Conservation (phyloP, 2,888 invertebrate genomes). For the Ophonus ardosiacus region DNA sequence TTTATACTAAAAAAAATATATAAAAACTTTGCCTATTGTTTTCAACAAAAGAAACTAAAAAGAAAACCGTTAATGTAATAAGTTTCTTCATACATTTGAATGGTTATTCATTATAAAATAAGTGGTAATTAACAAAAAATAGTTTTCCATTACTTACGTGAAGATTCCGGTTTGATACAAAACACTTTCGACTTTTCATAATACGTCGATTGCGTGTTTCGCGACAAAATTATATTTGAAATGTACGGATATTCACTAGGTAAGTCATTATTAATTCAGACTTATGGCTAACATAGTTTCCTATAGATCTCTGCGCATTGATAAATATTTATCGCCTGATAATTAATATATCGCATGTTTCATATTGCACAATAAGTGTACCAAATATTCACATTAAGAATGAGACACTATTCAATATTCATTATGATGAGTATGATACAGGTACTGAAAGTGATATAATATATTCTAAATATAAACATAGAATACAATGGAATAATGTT, state of each 20-base stretch:
- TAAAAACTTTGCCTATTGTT: no score
- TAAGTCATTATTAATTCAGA: slow-evolving; percentile 27
- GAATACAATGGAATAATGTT: no score
- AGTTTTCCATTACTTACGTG: not conserved
- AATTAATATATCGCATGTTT: slow-evolving; percentile 30
- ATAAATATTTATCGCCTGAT: slow-evolving; percentile 38
- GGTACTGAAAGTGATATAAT: no score
- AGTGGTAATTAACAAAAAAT: not conserved
- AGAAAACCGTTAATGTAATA: not conserved
- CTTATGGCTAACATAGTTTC: slow-evolving; percentile 12
- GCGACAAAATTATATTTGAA: slow-evolving; percentile 26
- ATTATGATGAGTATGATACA: no score
- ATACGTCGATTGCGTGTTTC: slow-evolving; percentile 24
- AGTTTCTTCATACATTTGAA: not conserved
- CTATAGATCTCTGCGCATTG: slow-evolving; percentile 11
- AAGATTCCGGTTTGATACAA: slow-evolving; percentile 9
- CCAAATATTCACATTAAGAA: not conserved
- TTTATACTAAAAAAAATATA: no score
- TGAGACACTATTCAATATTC: not conserved
- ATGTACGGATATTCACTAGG: slow-evolving; percentile 19
- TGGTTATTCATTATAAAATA: not conserved
- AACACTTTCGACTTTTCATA: slow-evolving; percentile 7
- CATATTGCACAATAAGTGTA: not conserved
- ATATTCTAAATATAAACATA: no score
- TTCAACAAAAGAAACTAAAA: no score